These are phyloP conservation scores for Epirrhoe alternata DNA, from an alignment of 2,888 invertebrate genomes.

Conservation along the genomic window DNA sequence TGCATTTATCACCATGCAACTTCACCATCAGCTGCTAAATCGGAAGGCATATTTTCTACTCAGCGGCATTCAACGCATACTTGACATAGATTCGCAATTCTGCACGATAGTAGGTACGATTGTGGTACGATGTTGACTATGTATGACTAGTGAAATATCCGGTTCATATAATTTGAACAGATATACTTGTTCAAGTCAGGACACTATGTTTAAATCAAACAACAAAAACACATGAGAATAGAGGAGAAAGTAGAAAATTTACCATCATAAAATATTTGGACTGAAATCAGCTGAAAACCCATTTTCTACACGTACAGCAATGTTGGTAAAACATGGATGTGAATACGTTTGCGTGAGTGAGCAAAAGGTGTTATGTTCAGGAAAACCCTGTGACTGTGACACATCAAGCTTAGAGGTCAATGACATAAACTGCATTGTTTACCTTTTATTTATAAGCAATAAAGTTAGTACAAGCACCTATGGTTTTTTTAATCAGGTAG, in stretches of 20 bases:
- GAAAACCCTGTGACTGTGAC: conserved; percentile 43
- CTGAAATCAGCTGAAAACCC: too few relatives aligned
- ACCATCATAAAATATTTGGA: too few relatives aligned
- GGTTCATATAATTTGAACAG: conserved; percentile 21
- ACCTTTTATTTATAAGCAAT: conserved; percentile 3
- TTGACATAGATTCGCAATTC: conserved; percentile 43
- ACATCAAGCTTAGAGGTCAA: conserved; percentile 37
- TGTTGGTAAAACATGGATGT: neutral
- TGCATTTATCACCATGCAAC: conserved; percentile 2
- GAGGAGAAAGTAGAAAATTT: too few relatives aligned
- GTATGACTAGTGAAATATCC: conserved; percentile 41
- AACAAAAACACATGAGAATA: too few relatives aligned
- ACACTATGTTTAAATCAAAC: neutral
- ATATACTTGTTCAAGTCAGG: neutral
- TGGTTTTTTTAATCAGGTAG: conserved; percentile 10
- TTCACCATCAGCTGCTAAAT: conserved; percentile 32
- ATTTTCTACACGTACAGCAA: neutral
- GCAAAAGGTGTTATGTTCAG: conserved; percentile 33
- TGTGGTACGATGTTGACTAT: conserved; percentile 30
- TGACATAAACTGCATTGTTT: conserved; percentile 17
- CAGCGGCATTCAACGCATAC: conserved; percentile 46
- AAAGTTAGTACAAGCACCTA: neutral
- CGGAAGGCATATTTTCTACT: conserved; percentile 47
- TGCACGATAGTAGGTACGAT: conserved; percentile 39
- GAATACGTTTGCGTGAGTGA: conserved; percentile 3